These are phyloP conservation scores for Scomberomorus guttatus DNA, from an alignment of 2,797 vertebrate species.

Conservation along the genomic window DNA sequence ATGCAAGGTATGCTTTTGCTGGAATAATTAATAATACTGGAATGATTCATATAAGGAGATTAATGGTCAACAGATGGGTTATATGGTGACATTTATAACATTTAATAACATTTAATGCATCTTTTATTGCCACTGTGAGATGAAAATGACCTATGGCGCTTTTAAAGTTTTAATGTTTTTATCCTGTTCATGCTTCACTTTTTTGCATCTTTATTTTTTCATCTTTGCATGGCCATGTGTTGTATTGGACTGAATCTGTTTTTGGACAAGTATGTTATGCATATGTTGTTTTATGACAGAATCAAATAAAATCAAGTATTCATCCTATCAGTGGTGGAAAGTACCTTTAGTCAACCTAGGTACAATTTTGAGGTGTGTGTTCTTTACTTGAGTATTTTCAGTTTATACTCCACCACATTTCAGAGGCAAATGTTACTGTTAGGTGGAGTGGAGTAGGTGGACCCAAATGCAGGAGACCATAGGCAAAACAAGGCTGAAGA, in stretches of 20 bases:
- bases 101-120: conserved; percentile 2
- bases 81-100: conserved; percentile 4
- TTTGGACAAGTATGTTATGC: not conserved
- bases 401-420: not conserved
- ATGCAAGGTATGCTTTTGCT: conserved; percentile 13
- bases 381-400: not conserved
- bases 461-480: no score
- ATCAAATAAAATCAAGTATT: not conserved
- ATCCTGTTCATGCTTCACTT: not conserved
- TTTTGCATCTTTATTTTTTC: not conserved
- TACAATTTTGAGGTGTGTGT: not conserved
- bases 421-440: not conserved
- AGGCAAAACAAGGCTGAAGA: no score
- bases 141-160: not conserved
- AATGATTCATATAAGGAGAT: not conserved
- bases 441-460: no score
- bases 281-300: not conserved
- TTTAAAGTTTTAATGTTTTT: not conserved
- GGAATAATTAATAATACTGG: conserved; percentile 21
- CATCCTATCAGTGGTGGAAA: not conserved
- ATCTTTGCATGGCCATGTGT: not conserved
- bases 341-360: not conserved
- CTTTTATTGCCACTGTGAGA: not conserved
- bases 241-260: not conserved
- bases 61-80: conserved; percentile 15